phyloP scores from a whole-genome alignment of 2,888 invertebrate genomes.

The Nephrocerus scutellatus region DNA sequence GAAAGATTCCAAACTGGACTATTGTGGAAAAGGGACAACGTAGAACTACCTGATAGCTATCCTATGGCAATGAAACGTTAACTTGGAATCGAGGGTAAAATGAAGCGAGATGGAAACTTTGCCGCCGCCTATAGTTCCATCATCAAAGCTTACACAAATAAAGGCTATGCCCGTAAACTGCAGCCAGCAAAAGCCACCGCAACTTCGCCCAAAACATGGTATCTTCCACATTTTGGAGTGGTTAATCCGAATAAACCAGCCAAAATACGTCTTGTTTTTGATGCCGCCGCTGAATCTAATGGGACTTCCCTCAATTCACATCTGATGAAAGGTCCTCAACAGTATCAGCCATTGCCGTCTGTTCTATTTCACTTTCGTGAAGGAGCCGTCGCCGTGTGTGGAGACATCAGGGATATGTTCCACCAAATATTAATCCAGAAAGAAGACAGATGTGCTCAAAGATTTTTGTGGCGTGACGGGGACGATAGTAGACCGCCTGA shows the following conservation, averaged over 20 bases:
- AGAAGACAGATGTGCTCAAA: neutral
- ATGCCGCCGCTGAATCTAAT: slow-evolving; percentile 28
- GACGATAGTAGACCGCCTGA: slow-evolving; percentile 9
- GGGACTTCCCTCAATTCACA: slow-evolving; percentile 27
- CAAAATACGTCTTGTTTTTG: slow-evolving; percentile 27
- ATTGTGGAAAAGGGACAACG: neutral
- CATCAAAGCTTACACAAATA: neutral
- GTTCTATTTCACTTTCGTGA: slow-evolving; percentile 37
- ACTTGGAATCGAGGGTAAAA: slow-evolving; percentile 14
- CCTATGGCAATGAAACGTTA: slow-evolving; percentile 13
- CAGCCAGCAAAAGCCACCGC: slow-evolving; percentile 4
- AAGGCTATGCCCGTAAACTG: slow-evolving; percentile 6
- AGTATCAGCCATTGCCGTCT: slow-evolving; percentile 30
- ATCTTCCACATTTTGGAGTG: slow-evolving; percentile 28
- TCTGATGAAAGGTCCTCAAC: slow-evolving; percentile 32
- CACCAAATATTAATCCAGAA: slow-evolving; percentile 9
- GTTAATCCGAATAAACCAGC: slow-evolving; percentile 25
- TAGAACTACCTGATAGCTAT: slow-evolving; percentile 10
- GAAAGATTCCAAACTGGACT: neutral
- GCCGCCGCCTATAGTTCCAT: slow-evolving; percentile 2
- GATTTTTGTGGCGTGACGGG: slow-evolving; percentile 4
- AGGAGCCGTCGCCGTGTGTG: slow-evolving; percentile 28
- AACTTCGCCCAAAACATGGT: slow-evolving; percentile 19
- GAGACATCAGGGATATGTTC: slow-evolving; percentile 28
- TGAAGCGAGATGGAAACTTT: slow-evolving; percentile 13